Evolutionary conservation across 2,797 vertebrate species (phyloP), one percentile per base, ranked within the genome.

Genomic region (Rhinatrema bivittatum): DNA sequence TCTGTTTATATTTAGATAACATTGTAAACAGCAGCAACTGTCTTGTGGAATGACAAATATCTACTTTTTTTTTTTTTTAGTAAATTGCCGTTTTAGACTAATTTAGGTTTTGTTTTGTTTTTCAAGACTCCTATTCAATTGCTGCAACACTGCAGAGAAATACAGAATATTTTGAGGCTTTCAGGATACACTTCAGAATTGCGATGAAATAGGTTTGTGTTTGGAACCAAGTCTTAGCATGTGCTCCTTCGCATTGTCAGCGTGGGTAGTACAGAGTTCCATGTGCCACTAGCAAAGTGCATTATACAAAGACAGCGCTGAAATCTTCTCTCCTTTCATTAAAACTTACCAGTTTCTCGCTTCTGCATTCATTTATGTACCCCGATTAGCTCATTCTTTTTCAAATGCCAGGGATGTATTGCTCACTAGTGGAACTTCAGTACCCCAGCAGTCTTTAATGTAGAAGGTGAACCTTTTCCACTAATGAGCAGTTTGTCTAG

Each of bases 401-500:
- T 77, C 77, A 82, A 84, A 83, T 83, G 70, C 78, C 76, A 78
- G 65, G 64, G 72, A 70, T 77, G 68, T 70, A 73, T 79, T 76
- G 72, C 76, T 79, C 74, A 65, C 74, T 68, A 56, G 76, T 79
- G 77, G 62, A 81, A 81, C 74, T 76, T 72, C 73, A 74, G 73
- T 76, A 72, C 71, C 77, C 17, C 75, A 79, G 77, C 68, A 80
- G 78, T 77, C 72, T 82, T 82, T 78, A 79, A 83, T 78, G 79
- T 76, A 80, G 80, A 79, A 79, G 77, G 77, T 76, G 80, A 83
- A 79, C 76, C 79, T 80, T n/a, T 82, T 72, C 71, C 78, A 80
- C 81, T 86, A 86, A 86, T 84, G 79, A 82, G 82, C 78, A 82
- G 76, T 84, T 82, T 84, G 78, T 83, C 77, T 85, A 72, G 78